Evolutionary conservation across 2,888 invertebrate genomes (phyloP), one percentile per base, ranked within the genome.

Genomic region (Drosophila macrothrix): DNA sequence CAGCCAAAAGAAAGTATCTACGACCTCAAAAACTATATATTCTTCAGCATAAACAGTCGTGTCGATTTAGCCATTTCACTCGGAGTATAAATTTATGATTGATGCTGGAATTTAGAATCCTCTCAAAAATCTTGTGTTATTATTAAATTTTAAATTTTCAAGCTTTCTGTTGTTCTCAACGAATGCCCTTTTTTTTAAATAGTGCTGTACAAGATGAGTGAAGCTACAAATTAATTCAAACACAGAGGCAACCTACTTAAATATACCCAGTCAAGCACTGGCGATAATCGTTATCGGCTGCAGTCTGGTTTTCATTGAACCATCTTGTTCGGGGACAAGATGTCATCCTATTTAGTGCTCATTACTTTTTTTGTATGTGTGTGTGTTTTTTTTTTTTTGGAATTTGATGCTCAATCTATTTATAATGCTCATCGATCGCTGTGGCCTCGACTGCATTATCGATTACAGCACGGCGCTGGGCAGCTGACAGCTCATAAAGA

Each of bases 401-500:
- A 56, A 61, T 61, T 39, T 56, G 52, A 62, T 75, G 65, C 59
- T 52, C 43, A 61, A 58, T 49, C 68, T 61, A 49, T 58, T 67
- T 64, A 55, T 63, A 50, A 80, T 70, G 68, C 68, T 73, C 62
- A 65, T 58, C 58, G 59, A 75, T 63, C 49, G 62, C 10, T 76
- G 77, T 68, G 80, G 82, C 80, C 76, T 73, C 70, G 54, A 39
- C 73, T 39, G 56, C 56, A 64, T 83, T 85, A 87, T 85, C 84
- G 78, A 82, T 83, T 83, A 78, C 85, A 60, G 37, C 58, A 46
- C 46, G 16, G 69, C 73, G 74, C 74, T 82, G 78, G 74, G 49
- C 76, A 78, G 69, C 72, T 80, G 82, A 72, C 83, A 75, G 87
- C 72, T 84, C 84, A 76, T 73, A 78, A 76, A 82, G 68, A 56